phyloP scores from a whole-genome alignment of 2,797 vertebrate species.

The Tadarida brasiliensis region DNA sequence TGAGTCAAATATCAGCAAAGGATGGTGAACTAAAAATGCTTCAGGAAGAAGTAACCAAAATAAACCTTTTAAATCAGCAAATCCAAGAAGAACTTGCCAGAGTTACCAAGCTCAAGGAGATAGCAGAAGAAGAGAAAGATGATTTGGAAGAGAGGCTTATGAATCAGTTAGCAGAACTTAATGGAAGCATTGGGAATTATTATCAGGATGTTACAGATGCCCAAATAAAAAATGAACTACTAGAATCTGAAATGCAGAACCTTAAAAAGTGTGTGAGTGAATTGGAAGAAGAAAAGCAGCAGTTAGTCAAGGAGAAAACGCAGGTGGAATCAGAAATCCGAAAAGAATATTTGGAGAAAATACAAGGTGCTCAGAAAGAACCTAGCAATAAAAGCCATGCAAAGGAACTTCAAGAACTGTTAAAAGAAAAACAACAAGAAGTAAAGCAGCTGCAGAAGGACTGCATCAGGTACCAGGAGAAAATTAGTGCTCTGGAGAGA shows the following conservation, averaged over 20 bases:
- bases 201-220: constrained; percentile 94
- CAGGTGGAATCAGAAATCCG: constrained; percentile 91
- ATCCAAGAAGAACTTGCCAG: constrained; percentile 89
- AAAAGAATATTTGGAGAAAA: constrained; percentile 93
- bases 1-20: constrained; percentile 87
- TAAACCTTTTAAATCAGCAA: constrained; percentile 82
- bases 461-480: constrained; percentile 96
- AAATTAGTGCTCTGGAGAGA: constrained; percentile 93
- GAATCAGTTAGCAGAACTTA: constrained; percentile 98
- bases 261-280: constrained; percentile 88
- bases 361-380: constrained; percentile 88
- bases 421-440: constrained; percentile 97
- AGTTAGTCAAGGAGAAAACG: constrained; percentile 91
- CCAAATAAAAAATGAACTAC: constrained; percentile 87
- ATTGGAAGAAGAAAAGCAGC: constrained; percentile 95
- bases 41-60: constrained; percentile 79
- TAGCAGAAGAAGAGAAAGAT: constrained; percentile 94
- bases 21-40: constrained; percentile 86
- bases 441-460: constrained; percentile 96
- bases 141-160: constrained; percentile 98
- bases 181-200: constrained; percentile 98
- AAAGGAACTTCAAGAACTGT: constrained; percentile 96
- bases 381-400: constrained; percentile 90
- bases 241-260: constrained; percentile 88
- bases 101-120: constrained; percentile 87